Conservation (phyloP, 2,113 vertebrate species). For the Psittacula cyanocephala region DNA sequence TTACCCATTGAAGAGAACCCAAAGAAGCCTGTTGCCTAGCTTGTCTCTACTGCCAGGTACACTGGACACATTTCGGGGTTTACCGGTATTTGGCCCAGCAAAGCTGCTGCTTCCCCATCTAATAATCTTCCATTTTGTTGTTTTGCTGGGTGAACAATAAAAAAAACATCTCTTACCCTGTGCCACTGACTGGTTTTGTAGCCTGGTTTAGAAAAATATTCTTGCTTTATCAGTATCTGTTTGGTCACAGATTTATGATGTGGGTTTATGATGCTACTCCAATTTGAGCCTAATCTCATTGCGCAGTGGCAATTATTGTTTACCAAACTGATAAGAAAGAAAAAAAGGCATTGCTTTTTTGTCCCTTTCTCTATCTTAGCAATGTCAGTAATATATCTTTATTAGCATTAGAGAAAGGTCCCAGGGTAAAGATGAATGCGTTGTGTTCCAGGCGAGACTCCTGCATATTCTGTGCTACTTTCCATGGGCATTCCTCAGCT, state of each 20-base stretch:
- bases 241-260: background rate
- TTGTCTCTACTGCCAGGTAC: background rate
- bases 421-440: background rate
- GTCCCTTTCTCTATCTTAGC: background rate
- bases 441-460: background rate
- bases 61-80: background rate
- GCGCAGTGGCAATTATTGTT: background rate
- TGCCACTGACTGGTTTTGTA: slow-evolving; percentile 4
- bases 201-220: background rate
- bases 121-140: background rate
- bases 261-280: background rate
- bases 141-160: slow-evolving; percentile 28
- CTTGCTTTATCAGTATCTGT: background rate
- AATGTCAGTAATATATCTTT: background rate
- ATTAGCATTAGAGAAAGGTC: background rate
- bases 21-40: background rate
- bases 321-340: background rate
- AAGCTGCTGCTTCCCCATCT: slow-evolving; percentile 17
- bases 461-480: background rate
- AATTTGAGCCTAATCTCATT: background rate
- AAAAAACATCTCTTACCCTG: slow-evolving; percentile 3
- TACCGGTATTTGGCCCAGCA: background rate
- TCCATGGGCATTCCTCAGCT: background rate
- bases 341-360: background rate
- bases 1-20: background rate